A percentile compares a stretch with the other conserved stretches of the same genome.
Evolutionary conservation across 2,113 vertebrate species (phyloP).

Genomic region (Bufo gargarizans): DNA sequence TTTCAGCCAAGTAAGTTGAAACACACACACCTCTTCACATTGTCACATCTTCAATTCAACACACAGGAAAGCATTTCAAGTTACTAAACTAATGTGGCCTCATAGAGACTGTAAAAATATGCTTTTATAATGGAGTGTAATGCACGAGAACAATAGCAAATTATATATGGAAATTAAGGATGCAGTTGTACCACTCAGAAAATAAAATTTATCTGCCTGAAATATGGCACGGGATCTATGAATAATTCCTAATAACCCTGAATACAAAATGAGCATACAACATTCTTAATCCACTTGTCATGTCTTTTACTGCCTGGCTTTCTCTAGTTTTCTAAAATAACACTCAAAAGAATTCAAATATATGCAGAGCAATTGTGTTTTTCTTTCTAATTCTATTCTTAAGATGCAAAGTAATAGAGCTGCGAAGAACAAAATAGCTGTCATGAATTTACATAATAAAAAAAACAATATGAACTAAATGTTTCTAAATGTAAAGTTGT

Average conservation of each 20-base stretch:
- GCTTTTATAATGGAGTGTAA: conserved; percentile 55
- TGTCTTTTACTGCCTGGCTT: conserved; percentile 50
- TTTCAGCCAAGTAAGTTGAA: conserved; percentile 62
- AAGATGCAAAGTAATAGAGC: conserved; percentile 40
- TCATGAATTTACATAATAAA: conserved; percentile 35
- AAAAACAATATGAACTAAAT: conserved; percentile 5
- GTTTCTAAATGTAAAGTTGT: conserved; percentile 32
- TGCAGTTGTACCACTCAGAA: conserved; percentile 64
- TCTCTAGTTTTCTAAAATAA: conserved; percentile 51
- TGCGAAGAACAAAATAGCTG: conserved; percentile 38
- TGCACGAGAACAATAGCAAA: conserved; percentile 67
- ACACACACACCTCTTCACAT: conserved; percentile 55
- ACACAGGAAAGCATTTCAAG: conserved; percentile 13
- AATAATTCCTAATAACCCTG: conserved; percentile 69
- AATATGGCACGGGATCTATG: conserved; percentile 63
- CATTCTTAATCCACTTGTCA: conserved; percentile 63
- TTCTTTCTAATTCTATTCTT: conserved; percentile 39
- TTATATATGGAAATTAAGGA: conserved; percentile 63
- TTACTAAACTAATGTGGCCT: conserved; percentile 26
- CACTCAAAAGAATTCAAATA: conserved; percentile 46
- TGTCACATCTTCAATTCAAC: conserved; percentile 57
- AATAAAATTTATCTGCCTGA: conserved; percentile 65
- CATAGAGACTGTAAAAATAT: conserved; percentile 28
- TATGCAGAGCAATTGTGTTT: conserved; percentile 42
- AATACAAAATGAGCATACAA: conserved; percentile 62